Conservation (phyloP, 1,140 invertebrate genomes). For the Brachionus rotundiformis region DNA sequence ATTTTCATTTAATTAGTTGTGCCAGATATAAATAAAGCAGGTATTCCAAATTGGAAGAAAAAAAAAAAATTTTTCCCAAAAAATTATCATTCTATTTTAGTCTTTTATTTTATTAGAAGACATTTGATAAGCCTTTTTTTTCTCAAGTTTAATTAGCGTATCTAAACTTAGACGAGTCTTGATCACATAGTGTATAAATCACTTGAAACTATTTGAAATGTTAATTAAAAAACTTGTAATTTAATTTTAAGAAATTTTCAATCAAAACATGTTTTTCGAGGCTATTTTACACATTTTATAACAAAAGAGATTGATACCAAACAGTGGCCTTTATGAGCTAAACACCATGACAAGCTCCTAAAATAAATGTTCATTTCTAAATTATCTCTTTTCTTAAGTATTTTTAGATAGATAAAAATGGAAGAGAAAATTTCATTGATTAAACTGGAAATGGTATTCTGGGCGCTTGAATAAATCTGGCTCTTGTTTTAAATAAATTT, state of each 20-base stretch:
- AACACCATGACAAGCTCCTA: background rate
- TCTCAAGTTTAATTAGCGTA: background rate
- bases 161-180: background rate
- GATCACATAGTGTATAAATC: constrained; percentile 1
- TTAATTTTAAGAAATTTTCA: constrained; percentile 13
- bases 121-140: background rate
- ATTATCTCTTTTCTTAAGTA: background rate
- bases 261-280: constrained; percentile 14
- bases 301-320: background rate
- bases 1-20: background rate
- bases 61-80: background rate
- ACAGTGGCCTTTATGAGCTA: background rate
- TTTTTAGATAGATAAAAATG: constrained; percentile 12
- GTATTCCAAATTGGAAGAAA: background rate
- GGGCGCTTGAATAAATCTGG: too few relatives aligned
- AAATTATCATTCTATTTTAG: background rate
- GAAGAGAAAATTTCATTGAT: constrained; percentile 33
- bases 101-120: background rate
- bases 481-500: too few relatives aligned
- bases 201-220: background rate
- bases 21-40: background rate
- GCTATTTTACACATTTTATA: constrained; percentile 7
- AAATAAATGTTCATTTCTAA: background rate
- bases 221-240: constrained; percentile 1
- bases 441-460: constrained; percentile 34